A percentile compares a stretch with the other conserved stretches of the same genome.
Conservation (phyloP, 2,888 invertebrate genomes). For the Selenia dentaria region DNA sequence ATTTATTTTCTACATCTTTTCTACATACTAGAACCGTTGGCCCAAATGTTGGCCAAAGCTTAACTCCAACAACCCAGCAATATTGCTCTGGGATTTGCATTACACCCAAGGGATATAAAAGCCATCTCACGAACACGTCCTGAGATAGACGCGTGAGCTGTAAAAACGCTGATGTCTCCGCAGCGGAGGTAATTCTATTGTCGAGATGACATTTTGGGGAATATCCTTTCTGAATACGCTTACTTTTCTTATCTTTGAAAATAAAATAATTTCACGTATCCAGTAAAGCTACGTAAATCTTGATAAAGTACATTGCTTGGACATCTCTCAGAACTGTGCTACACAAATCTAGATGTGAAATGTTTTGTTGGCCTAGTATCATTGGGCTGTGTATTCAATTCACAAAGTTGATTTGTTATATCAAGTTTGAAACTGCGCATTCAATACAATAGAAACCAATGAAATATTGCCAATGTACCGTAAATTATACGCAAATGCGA, state of each 20-base stretch:
- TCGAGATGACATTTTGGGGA: conserved; percentile 7
- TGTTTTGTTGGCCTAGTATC: too few species aligned
- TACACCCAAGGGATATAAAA: conserved; percentile 2
- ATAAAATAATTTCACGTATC: not conserved
- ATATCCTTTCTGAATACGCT: conserved; percentile 4
- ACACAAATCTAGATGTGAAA: too few species aligned
- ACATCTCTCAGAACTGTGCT: too few species aligned
- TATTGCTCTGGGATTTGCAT: conserved; percentile 23
- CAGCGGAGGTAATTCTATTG: conserved; percentile 7
- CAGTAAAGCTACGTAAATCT: not conserved
- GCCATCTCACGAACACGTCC: conserved; percentile 8
- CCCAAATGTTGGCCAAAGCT: not conserved
- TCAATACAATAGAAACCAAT: too few species aligned
- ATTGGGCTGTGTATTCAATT: too few species aligned
- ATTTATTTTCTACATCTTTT: not conserved
- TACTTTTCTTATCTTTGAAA: not conserved
- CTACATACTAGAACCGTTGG: not conserved
- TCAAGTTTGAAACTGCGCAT: too few species aligned
- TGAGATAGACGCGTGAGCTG: conserved; percentile 9
- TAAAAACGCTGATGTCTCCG: conserved; percentile 13
- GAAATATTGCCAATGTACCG: too few species aligned
- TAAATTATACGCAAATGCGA: too few species aligned
- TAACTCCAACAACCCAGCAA: not conserved
- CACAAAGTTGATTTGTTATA: too few species aligned
- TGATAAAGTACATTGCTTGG: too few species aligned